phyloP scores from a whole-genome alignment of 1,140 invertebrate genomes.

The Drosophila nikananu region DNA sequence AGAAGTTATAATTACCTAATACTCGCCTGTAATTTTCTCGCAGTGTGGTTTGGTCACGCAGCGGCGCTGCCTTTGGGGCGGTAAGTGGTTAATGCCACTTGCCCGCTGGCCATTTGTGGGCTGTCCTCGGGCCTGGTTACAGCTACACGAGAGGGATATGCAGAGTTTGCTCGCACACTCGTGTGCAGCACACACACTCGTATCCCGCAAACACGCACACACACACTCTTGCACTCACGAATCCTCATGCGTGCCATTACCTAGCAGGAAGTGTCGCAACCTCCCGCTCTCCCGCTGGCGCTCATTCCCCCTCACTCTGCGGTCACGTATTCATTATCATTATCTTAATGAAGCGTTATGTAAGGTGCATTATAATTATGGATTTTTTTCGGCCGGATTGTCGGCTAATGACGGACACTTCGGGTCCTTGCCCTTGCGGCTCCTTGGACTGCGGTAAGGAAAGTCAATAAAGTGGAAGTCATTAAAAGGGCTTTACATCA shows the following conservation, averaged over 20 bases:
- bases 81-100: constrained; percentile 81
- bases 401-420: constrained; percentile 61
- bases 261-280: constrained; percentile 56
- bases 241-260: constrained; percentile 78
- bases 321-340: constrained; percentile 82
- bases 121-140: constrained; percentile 40
- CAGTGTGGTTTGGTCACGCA: constrained; percentile 37
- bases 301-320: constrained; percentile 29
- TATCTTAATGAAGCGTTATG: constrained; percentile 83
- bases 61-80: constrained; percentile 44
- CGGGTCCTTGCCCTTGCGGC: constrained; percentile 47
- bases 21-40: background rate
- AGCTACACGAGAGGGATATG: constrained; percentile 35
- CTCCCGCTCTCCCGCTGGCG: background rate
- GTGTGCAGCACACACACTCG: background rate
- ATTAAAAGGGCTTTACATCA: constrained; percentile 65
- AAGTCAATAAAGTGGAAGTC: constrained; percentile 78
- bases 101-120: constrained; percentile 72
- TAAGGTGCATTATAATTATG: constrained; percentile 83
- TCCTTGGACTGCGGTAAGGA: constrained; percentile 24
- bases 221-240: constrained; percentile 10
- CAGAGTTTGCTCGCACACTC: constrained; percentile 20
- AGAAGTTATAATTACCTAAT: background rate
- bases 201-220: constrained; percentile 10
- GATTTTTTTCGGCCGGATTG: constrained; percentile 65